A percentile compares a stretch with the other conserved stretches of the same genome.
Evolutionary conservation across 2,888 invertebrate species (phyloP).

Genomic region (Seira ritae): DNA sequence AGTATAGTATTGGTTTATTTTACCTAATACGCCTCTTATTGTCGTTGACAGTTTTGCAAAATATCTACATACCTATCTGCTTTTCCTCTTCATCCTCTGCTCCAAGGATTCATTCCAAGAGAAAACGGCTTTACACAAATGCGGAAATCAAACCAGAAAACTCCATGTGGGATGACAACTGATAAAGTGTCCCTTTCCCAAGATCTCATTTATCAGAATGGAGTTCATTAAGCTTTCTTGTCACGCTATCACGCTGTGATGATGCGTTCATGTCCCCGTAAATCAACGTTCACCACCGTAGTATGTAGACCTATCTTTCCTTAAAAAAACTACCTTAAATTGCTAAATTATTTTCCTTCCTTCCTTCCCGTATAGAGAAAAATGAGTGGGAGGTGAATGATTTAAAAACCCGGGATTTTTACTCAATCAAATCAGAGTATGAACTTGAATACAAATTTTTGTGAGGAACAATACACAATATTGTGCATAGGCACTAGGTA

Average conservation of each 20-base stretch:
- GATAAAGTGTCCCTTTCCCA: conserved; percentile 62
- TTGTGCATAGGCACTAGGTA: no score
- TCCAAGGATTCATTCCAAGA: background rate
- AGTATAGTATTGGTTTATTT: background rate
- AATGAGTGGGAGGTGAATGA: no score
- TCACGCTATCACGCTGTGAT: conserved; percentile 49
- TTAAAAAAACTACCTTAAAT: no score
- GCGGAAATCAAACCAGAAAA: conserved; percentile 20
- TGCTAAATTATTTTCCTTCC: no score
- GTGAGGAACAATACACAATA: no score
- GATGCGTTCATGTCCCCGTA: conserved; percentile 28
- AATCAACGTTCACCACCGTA: no score
- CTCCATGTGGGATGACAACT: conserved; percentile 46
- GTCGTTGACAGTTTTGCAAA: conserved; percentile 49
- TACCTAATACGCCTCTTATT: conserved; percentile 53
- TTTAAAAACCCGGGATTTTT: no score
- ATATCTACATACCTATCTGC: no score
- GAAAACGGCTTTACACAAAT: conserved; percentile 23
- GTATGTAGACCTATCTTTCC: no score
- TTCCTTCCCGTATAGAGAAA: no score
- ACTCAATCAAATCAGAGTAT: background rate
- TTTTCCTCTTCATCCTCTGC: conserved; percentile 40
- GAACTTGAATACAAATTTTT: background rate
- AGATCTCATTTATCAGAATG: conserved; percentile 56
- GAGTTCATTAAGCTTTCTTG: conserved; percentile 57